Percentiles rank a stretch among this genome's conserved stretches.
Evolutionary conservation across 2,797 vertebrate species (phyloP).

Genomic region (Rhincodon typus): DNA sequence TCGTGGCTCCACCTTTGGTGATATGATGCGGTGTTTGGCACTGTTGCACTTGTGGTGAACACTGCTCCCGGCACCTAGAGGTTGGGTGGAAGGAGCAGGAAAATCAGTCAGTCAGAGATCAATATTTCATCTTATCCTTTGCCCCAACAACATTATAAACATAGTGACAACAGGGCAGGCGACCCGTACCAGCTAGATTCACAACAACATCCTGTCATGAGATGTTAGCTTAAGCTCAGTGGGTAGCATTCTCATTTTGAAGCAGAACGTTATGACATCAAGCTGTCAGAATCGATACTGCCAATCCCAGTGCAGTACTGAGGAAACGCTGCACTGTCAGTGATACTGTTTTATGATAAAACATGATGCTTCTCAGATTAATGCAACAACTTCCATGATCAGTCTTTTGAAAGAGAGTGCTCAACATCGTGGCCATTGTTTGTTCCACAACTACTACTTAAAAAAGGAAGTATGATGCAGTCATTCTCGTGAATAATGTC

Average conservation of each 20-base stretch:
- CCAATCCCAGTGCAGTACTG: not conserved
- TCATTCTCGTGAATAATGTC: not conserved
- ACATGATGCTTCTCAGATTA: not conserved
- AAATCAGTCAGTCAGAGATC: not conserved
- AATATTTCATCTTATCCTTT: not conserved
- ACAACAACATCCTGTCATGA: not conserved
- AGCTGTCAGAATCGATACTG: not conserved
- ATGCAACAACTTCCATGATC: not conserved
- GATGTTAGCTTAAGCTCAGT: not conserved
- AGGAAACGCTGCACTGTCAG: not conserved
- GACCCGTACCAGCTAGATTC: not conserved
- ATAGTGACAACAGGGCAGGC: not conserved
- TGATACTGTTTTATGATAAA: not conserved
- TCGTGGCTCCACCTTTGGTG: constrained; percentile 93
- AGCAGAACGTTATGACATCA: not conserved
- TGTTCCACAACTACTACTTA: not conserved
- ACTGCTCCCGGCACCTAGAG: constrained; percentile 89
- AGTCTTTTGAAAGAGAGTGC: not conserved
- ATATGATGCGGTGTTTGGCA: constrained; percentile 99
- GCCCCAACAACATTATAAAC: not conserved
- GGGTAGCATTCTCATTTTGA: not conserved
- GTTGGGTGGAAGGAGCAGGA: not conserved
- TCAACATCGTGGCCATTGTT: not conserved
- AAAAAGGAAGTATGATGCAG: not conserved
- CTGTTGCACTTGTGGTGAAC: constrained; percentile 99